These are phyloP conservation scores for Actenoides hombroni DNA, from an alignment of 2,113 vertebrate species.

Conservation along the genomic window DNA sequence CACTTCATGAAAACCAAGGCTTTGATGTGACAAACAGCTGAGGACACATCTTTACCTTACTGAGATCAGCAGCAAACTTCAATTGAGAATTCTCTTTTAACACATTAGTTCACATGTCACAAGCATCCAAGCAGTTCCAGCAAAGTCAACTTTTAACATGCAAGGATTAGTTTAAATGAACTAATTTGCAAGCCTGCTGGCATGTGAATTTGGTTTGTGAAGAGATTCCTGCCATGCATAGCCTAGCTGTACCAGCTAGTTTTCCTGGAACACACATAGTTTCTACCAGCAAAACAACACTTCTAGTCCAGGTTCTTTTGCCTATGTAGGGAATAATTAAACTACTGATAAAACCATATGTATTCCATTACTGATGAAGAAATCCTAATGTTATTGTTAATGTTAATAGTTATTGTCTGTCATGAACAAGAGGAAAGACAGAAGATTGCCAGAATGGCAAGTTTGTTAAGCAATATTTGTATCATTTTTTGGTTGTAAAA, in stretches of 20 bases:
- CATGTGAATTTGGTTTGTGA: neutral
- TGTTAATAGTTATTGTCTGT: neutral
- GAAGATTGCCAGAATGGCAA: neutral
- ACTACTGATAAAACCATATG: neutral
- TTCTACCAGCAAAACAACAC: neutral
- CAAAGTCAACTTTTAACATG: neutral
- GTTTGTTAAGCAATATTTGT: neutral
- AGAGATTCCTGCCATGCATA: neutral
- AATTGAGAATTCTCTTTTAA: neutral
- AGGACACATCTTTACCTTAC: neutral
- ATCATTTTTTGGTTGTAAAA: neutral
- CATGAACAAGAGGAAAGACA: neutral
- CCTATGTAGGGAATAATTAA: neutral
- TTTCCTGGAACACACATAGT: neutral
- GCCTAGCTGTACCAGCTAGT: neutral
- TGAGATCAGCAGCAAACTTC: neutral
- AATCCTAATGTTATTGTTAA: neutral
- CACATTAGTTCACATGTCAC: accelerated
- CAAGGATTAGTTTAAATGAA: neutral
- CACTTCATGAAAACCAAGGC: neutral
- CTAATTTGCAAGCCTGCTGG: neutral
- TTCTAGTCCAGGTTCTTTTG: neutral
- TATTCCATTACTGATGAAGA: neutral
- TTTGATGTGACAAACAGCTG: neutral
- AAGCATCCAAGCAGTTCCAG: neutral